Conservation (phyloP, 2,113 vertebrate species). For the Geococcyx californianus region DNA sequence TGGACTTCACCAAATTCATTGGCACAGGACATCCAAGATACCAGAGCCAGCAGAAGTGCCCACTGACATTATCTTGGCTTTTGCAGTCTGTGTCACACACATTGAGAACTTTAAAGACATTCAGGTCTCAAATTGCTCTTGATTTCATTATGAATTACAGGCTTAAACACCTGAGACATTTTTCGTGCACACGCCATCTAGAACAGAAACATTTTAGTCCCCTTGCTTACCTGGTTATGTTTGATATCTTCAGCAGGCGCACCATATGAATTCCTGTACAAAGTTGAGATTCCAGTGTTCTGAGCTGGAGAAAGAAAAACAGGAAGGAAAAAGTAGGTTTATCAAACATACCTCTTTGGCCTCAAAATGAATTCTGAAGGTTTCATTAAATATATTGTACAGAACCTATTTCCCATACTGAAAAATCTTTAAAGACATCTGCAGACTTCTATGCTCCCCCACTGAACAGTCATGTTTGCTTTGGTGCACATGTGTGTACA, state of each 20-base stretch:
- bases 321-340: constrained; percentile 25
- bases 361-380: neutral
- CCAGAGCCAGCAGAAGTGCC: neutral
- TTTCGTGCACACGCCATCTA: neutral
- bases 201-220: neutral
- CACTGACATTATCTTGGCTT: neutral
- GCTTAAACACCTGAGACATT: neutral
- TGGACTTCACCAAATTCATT: neutral
- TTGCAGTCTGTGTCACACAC: neutral
- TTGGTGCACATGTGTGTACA: neutral
- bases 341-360: neutral
- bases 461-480: neutral
- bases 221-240: constrained; percentile 87
- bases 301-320: constrained; percentile 78
- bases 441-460: neutral
- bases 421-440: neutral
- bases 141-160: neutral
- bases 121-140: neutral
- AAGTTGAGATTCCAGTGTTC: constrained; percentile 92
- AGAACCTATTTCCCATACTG: neutral
- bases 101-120: neutral
- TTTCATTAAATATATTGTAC: neutral
- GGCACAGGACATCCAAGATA: neutral
- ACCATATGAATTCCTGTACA: constrained; percentile 96
- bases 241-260: constrained; percentile 93